Evolutionary conservation across 1,140 invertebrate species (phyloP), one percentile per base, ranked within the genome.

Genomic region (Oscheius sp.): DNA sequence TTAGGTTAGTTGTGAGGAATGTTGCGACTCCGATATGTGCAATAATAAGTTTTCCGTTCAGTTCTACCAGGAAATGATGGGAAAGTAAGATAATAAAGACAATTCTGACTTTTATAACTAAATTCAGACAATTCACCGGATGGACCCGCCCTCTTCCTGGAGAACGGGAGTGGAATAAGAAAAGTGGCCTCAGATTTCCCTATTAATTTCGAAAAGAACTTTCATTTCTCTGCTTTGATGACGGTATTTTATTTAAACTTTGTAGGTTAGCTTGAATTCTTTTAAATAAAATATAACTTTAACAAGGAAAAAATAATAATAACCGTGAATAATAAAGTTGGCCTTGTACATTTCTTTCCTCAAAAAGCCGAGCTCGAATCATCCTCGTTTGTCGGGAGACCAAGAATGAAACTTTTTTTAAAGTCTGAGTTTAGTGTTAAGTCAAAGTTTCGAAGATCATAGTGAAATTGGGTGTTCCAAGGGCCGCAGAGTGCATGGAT

Each of bases 1-100:
- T 32, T 42, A 74, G 72, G 72, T 74, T 4, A 74, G 65, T 62
- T 74, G 72, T 38, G 72, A 74, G 26, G 72, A 74, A 34, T 74
- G 72, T 62, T 74, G 72, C 46, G 72, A 74, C 23, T 46, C 58
- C 29, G 72, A 74, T 64, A 64, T 74, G 13, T 74, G 72, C 36
- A 74, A 74, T 62, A 23, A 35, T 13, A 67, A 74, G 31, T 74
- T 62, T 31, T 74, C 72, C 20, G 35, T 74, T 61, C 72, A 74
- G 58, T 74, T 68, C 45, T 74, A 74, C 42, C 38, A 67, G 20
- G 65, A 26, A 36, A 28, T 73, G 38, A 73, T 73, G 70, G 55
- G 62, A 18, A 55, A 23, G 49, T 55, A 23, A 4, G 38, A 42
- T 10, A 42, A 42, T 10, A n/a, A 42, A 42, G 38, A n/a, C 38